Conservation (phyloP, 1,140 invertebrate genomes). For the Polypedilum pembai region DNA sequence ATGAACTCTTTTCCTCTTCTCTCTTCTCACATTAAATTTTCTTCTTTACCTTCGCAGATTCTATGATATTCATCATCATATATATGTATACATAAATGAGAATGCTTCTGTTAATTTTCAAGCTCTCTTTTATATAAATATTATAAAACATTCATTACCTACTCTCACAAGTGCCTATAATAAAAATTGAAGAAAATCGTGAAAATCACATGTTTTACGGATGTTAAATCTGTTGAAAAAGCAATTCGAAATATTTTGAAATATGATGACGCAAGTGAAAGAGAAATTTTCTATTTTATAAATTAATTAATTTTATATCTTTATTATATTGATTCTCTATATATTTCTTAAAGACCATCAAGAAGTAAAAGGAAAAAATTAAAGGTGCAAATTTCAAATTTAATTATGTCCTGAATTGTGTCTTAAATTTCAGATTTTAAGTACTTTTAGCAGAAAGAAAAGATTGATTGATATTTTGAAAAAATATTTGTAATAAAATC, state of each 20-base stretch:
- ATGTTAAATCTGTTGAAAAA: too few species aligned
- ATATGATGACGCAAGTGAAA: too few species aligned
- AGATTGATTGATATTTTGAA: not conserved
- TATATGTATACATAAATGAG: not conserved
- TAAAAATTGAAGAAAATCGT: not conserved
- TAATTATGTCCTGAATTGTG: too few species aligned
- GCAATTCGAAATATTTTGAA: too few species aligned
- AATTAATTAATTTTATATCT: too few species aligned
- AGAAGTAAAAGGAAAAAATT: too few species aligned
- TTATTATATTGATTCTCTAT: too few species aligned
- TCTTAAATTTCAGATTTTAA: too few species aligned
- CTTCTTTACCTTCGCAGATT: not conserved
- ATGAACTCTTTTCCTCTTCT: not conserved
- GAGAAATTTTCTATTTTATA: too few species aligned
- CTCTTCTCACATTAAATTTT: not conserved
- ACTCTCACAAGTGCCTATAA: not conserved
- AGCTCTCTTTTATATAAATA: not conserved
- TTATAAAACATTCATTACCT: not conserved
- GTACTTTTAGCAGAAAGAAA: not conserved
- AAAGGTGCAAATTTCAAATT: too few species aligned
- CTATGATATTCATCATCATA: not conserved
- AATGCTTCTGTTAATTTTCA: not conserved
- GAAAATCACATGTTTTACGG: not conserved
- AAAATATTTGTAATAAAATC: too few species aligned
- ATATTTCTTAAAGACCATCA: too few species aligned